Evolutionary conservation across 1,140 invertebrate species (phyloP), one percentile per base, ranked within the genome.

Genomic region (Adoxophyes honmai): DNA sequence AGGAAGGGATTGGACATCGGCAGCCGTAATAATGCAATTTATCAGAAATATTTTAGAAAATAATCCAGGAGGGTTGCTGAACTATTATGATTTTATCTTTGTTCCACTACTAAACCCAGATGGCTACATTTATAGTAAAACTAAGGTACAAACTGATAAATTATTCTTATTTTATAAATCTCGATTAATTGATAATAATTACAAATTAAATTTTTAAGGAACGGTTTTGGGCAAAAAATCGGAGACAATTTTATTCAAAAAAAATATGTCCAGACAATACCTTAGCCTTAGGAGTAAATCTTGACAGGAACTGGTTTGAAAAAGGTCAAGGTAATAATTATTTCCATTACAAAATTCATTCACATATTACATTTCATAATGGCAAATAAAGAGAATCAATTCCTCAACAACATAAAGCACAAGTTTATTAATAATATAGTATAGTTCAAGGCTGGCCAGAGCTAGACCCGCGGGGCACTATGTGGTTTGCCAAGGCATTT

Each of bases 31-130:
- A 34, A 51, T 83, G 2, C 78, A 76, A 42, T 67, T 80, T 33
- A 39, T 83, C 7, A 56, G 66, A 4, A 59, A 59, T 18, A 55
- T 85, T 16, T 59, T 78, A 33, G 56, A 75, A 44, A 36, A 64
- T 8, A 60, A 52, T 18, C 52, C 66, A 13, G 57, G 59, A 28
- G 36, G 36, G 21, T 52, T 83, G 28, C 55, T 62, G 15, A 66
- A 73, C 11, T 59, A 63, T 21, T 84, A 68, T 64, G 70, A 79
- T 55, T 70, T 86, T 54, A 86, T 81, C 62, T 63, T 88, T 44
- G 33, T 81, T 4, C 83, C 85, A 34, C 53, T 81, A 34, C 58
- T 78, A 16, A 88, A 88, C 63, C 82, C 85, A 51, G 83, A 88
- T 80, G 85, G 82, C 1, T 84, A 78, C 75, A 62, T 55, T 6